These are phyloP conservation scores for Aromia moschata DNA, from an alignment of 2,888 invertebrate genomes.

Conservation along the genomic window DNA sequence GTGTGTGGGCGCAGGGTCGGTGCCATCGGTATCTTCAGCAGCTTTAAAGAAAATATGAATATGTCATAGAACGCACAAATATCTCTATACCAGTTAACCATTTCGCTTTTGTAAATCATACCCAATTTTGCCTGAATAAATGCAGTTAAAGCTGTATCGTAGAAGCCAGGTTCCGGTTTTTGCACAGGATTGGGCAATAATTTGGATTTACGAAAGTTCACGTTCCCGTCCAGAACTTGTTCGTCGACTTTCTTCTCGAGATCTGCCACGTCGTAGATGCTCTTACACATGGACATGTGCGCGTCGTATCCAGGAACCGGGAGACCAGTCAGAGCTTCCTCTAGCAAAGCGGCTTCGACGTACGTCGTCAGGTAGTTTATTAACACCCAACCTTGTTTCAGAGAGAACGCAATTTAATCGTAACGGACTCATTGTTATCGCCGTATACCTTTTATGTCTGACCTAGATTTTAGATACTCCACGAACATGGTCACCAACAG, in stretches of 20 bases:
- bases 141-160: slow-evolving; percentile 68
- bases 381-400: slow-evolving; percentile 67
- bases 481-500: slow-evolving; percentile 68
- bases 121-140: slow-evolving; percentile 62
- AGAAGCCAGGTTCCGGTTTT: slow-evolving; percentile 56
- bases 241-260: slow-evolving; percentile 38
- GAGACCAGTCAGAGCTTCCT: slow-evolving; percentile 68
- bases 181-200: slow-evolving; percentile 65
- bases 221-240: slow-evolving; percentile 59
- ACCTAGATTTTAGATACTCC: slow-evolving; percentile 68
- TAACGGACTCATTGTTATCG: neutral
- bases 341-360: slow-evolving; percentile 69
- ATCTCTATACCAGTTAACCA: too few species aligned
- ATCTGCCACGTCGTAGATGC: slow-evolving; percentile 48
- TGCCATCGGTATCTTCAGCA: slow-evolving; percentile 48
- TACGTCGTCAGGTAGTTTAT: slow-evolving; percentile 71
- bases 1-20: slow-evolving; percentile 44
- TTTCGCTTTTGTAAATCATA: too few species aligned
- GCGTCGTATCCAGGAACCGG: slow-evolving; percentile 58
- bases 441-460: slow-evolving; percentile 54
- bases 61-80: too few species aligned
- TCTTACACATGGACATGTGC: slow-evolving; percentile 28
- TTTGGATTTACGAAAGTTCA: slow-evolving; percentile 64
- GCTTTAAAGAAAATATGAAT: too few species aligned
- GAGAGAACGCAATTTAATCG: too few species aligned